Conservation (phyloP, 2,797 vertebrate species). For the Scleropages formosus region DNA sequence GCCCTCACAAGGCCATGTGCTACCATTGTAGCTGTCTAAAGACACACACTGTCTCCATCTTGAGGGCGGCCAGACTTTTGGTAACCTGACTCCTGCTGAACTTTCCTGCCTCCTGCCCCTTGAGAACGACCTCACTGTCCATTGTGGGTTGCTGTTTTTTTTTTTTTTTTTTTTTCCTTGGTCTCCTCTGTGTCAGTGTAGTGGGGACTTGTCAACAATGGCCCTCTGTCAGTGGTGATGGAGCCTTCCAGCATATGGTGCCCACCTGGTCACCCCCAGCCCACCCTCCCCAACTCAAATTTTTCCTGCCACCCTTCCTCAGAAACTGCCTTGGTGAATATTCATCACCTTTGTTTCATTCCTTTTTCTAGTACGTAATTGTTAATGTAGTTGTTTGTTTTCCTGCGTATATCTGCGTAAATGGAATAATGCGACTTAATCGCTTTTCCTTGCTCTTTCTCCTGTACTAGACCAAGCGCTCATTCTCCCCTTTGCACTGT, state of each 20-base stretch:
- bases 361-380: not conserved
- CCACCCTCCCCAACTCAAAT: not conserved
- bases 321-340: not conserved
- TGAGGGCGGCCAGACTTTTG: constrained; percentile 20
- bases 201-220: constrained; percentile 71
- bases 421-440: not conserved
- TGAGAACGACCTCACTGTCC: constrained; percentile 66
- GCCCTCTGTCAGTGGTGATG: constrained; percentile 75
- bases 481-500: not conserved
- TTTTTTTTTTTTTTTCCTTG: not conserved
- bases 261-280: constrained; percentile 67
- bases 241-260: constrained; percentile 79
- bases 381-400: not conserved
- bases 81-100: constrained; percentile 64
- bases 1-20: not conserved
- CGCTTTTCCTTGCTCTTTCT: constrained; percentile 36
- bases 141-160: constrained; percentile 54
- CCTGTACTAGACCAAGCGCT: constrained; percentile 42
- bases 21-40: constrained; percentile 9
- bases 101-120: constrained; percentile 45
- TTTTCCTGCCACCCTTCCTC: too few relatives aligned
- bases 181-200: constrained; percentile 51
- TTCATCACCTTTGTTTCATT: not conserved
- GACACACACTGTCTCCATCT: constrained; percentile 37
- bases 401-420: not conserved